Base-by-base conservation (phyloP, 2,797 vertebrate genomes). In the Tolypeutes matacus region DNA sequence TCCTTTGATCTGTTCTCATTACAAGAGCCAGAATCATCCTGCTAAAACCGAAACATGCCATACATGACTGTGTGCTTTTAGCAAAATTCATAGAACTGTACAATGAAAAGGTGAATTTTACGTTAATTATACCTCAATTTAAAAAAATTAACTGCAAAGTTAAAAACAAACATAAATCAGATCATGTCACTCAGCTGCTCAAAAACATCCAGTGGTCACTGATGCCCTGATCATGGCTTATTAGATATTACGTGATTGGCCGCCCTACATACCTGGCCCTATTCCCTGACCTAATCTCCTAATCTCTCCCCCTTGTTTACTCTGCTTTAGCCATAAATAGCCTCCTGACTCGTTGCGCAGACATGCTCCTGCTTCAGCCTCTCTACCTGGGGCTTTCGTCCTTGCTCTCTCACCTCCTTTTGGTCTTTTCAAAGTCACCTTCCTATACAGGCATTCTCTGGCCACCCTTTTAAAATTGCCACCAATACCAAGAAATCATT, bases 211-310 rank as follows among this genome's bases (percentile, higher is more conserved):
- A 69, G 0, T 1, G 5, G 80, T 62, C 15, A 21, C 58, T 36
- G 14, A 13, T 46, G 75, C 6, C 73, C 34, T n/a, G 51, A 36
- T 15, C 1, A 1, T 34, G 29, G 73, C 46, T 34, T 21, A 21
- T 36, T 1, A 6, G 46, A 49, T 6, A 15, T 11, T 25, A 13
- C 0, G 0, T 4, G 72, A 18, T 20, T 1, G 10, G 12, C 3
- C 7, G 5, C 29, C 8, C 0, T 29, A 0, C 14, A 56, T 17
- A 15, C 53, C 53, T 17, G 6, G 9, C 9, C 14, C 53, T 8
- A 2, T 34, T 58, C 34, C 56, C 88, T n/a, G 46, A 29, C 85
- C 65, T 60, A 10, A 2, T 3, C 8, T 31, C 20, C 46, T 10
- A 42, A 27, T 2, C 27, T 27, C 34, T 25, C 6, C 10, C 23